Base-by-base conservation (phyloP, 2,113 vertebrate species). In the Ia io region DNA sequence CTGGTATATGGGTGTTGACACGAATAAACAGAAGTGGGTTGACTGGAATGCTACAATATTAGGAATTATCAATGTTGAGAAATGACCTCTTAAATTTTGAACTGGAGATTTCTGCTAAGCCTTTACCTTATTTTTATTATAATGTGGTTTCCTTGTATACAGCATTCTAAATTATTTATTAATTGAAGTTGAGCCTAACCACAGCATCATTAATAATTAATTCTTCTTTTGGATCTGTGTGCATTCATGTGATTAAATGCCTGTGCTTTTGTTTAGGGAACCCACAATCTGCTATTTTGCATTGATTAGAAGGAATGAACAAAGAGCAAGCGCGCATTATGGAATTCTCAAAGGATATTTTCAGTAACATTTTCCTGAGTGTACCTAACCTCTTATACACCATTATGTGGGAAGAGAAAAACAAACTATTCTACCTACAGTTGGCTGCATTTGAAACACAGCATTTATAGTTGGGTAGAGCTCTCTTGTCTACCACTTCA, bases 151-250 rank as follows among this genome's bases (percentile, higher is more conserved):
- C 30, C 47, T 92, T 95, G 78, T 88, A 95, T 93, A 77, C n/a
- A 59, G 11, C 76, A 17, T 96, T 97, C 40, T 97, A 92, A 95
- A 94, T 93, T 95, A 96, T 97, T 98, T 95, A 98, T 96, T 97
- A 97, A 97, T 97, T 97, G 97, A 96, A 96, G 78, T 97, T 56
- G 49, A 86, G 97, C 25, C 90, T 97, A 97, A 47, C 90, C 95
- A 95, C 79, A 90, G 91, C 42, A 91, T 93, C 95, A 93, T 97
- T 95, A 97, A 97, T 98, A 97, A 95, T 94, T 93, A 49, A 97
- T 97, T 97, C 51, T 95, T 91, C 87, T 88, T 96, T 93, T 90
- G 59, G 83, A 93, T 90, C 85, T 93, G 73, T 98, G 96, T 94
- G 40, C 82, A 80, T 96, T 93, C 74, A 28, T 91, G 90, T 97